Percentiles rank a stretch among this genome's conserved stretches.
Conservation (phyloP, 2,113 vertebrate genomes). For the Amblyopsis rosae region DNA sequence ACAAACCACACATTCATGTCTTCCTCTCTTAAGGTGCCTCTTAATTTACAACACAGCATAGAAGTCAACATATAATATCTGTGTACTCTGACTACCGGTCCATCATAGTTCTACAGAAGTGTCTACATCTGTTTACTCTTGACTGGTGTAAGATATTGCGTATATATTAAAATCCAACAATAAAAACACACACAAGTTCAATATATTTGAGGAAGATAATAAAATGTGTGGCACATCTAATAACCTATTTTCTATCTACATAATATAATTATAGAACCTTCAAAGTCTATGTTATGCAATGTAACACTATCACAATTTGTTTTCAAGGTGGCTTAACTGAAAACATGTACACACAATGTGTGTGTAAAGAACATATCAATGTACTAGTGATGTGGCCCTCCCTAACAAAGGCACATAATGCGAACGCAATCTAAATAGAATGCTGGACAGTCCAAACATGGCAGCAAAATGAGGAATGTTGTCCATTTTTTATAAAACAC, state of each 20-base stretch:
- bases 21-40: slow-evolving; percentile 13
- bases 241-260: neutral
- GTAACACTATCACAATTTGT: neutral
- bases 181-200: slow-evolving; percentile 20
- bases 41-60: slow-evolving; percentile 1
- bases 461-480: slow-evolving; percentile 5
- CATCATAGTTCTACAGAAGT: slow-evolving; percentile 25
- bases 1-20: neutral
- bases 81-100: slow-evolving; percentile 3
- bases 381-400: neutral
- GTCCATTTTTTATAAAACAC: neutral
- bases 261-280: too few relatives aligned
- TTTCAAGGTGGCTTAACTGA: neutral
- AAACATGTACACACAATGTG: neutral
- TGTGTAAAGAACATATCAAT: neutral
- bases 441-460: slow-evolving; percentile 15
- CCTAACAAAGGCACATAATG: neutral
- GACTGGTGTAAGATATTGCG: slow-evolving; percentile 21
- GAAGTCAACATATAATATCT: slow-evolving; percentile 9
- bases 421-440: neutral
- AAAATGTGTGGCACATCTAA: slow-evolving; percentile 1
- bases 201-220: slow-evolving; percentile 11
- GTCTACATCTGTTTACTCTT: slow-evolving; percentile 15
- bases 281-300: slow-evolving; percentile 14
- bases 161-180: slow-evolving; percentile 9